phyloP scores from a whole-genome alignment of 2,797 vertebrate species.

The Aeoliscus strigatus region DNA sequence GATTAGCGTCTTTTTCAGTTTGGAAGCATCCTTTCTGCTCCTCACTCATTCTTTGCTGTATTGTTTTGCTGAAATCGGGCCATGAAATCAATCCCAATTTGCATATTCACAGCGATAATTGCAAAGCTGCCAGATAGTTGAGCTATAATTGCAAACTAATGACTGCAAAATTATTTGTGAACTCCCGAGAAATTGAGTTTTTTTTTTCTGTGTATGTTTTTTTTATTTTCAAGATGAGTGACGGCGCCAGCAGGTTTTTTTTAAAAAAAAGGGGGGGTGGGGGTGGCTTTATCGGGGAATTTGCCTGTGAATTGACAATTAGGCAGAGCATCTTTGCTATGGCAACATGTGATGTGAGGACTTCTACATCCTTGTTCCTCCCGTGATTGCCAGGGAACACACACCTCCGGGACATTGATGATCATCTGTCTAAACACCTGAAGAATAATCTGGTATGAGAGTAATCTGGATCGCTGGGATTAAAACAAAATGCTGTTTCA shows the following conservation, averaged over 20 bases:
- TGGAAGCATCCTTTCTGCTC: constrained; percentile 55
- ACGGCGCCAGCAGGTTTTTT: constrained; percentile 33
- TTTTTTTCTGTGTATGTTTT: constrained; percentile 11
- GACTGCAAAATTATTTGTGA: constrained; percentile 64
- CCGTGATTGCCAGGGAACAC: too few species aligned
- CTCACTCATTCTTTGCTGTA: constrained; percentile 36
- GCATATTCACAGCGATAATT: constrained; percentile 71
- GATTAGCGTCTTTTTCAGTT: constrained; percentile 87
- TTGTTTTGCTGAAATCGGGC: constrained; percentile 61
- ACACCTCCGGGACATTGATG: too few species aligned
- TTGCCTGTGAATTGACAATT: constrained; percentile 28
- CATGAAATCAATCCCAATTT: constrained; percentile 70
- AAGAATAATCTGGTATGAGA: too few species aligned
- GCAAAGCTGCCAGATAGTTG: constrained; percentile 68
- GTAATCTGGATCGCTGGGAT: too few species aligned
- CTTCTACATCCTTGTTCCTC: too few species aligned
- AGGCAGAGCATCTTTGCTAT: constrained; percentile 33
- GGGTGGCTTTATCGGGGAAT: constrained; percentile 28
- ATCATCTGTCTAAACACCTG: too few species aligned
- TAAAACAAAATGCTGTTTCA: too few species aligned
- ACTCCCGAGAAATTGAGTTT: constrained; percentile 36
- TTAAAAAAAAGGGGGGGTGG: too few species aligned
- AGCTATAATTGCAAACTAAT: constrained; percentile 68
- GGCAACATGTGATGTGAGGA: constrained; percentile 47
- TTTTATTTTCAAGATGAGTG: constrained; percentile 27